Evolutionary conservation across 2,113 vertebrate genomes (phyloP).

Genomic region (Monopterus albus): DNA sequence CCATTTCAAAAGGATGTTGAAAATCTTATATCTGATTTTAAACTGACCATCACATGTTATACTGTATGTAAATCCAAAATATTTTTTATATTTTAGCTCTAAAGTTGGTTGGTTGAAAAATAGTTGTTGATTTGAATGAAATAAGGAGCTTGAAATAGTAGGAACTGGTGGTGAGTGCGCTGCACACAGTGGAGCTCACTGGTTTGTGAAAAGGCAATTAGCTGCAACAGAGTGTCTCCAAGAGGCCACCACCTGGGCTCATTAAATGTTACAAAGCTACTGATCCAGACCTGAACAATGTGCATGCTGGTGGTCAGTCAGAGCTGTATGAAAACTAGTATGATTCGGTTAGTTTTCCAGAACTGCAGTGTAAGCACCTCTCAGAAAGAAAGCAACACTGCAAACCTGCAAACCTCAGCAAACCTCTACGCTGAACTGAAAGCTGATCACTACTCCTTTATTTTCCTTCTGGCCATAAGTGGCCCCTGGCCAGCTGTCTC

Average conservation of each 20-base stretch:
- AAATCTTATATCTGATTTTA: too few species aligned
- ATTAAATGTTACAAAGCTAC: constrained; percentile 68
- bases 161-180: neutral
- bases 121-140: neutral
- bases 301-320: neutral
- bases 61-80: too few species aligned
- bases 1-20: too few species aligned
- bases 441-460: neutral
- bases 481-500: constrained; percentile 24
- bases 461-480: neutral
- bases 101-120: too few species aligned
- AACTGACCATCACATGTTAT: too few species aligned
- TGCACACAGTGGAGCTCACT: neutral
- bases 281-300: constrained; percentile 15
- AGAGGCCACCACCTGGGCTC: constrained; percentile 27
- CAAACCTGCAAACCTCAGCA: too few species aligned
- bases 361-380: neutral
- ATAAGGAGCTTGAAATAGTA: neutral
- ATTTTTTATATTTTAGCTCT: too few species aligned
- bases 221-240: neutral
- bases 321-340: neutral
- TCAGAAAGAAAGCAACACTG: too few species aligned
- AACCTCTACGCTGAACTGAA: neutral
- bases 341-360: neutral
- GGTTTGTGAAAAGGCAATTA: neutral